phyloP scores from a whole-genome alignment of 2,113 vertebrate genomes.

The Oreochromis aureus region DNA sequence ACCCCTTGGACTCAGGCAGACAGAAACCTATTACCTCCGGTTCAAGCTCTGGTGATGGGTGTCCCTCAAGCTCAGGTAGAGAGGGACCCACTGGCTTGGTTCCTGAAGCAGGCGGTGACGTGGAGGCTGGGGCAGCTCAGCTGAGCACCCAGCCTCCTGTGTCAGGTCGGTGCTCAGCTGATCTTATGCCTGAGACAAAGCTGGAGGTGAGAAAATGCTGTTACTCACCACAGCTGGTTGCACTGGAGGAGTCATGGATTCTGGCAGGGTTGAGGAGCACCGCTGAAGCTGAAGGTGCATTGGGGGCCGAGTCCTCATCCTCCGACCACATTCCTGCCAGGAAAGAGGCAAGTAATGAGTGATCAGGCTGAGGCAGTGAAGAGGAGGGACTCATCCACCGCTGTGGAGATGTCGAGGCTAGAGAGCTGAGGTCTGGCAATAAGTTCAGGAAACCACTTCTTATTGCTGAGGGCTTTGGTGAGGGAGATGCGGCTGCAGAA shows the following conservation, averaged over 20 bases:
- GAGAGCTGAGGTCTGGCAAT: background rate
- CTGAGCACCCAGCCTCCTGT: background rate
- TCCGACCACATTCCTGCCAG: background rate
- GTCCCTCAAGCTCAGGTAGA: background rate
- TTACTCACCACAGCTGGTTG: background rate
- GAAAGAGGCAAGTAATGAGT: background rate
- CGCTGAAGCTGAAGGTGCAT: background rate
- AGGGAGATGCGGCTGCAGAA: background rate
- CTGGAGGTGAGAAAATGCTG: background rate
- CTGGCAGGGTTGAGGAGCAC: background rate
- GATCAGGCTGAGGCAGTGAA: background rate
- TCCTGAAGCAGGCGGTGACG: background rate
- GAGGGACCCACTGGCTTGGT: background rate
- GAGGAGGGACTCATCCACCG: background rate
- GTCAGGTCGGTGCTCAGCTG: background rate
- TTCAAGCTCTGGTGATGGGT: background rate
- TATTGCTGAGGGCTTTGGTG: background rate
- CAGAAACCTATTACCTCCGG: background rate
- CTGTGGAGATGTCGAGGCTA: background rate
- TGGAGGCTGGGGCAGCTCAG: background rate
- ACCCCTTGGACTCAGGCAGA: background rate
- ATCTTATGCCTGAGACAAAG: background rate
- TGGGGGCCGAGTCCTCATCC: background rate
- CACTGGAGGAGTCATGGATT: background rate
- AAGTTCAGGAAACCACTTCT: background rate